Conservation (phyloP, 2,888 invertebrate species). For the Nomada ruficornis region DNA sequence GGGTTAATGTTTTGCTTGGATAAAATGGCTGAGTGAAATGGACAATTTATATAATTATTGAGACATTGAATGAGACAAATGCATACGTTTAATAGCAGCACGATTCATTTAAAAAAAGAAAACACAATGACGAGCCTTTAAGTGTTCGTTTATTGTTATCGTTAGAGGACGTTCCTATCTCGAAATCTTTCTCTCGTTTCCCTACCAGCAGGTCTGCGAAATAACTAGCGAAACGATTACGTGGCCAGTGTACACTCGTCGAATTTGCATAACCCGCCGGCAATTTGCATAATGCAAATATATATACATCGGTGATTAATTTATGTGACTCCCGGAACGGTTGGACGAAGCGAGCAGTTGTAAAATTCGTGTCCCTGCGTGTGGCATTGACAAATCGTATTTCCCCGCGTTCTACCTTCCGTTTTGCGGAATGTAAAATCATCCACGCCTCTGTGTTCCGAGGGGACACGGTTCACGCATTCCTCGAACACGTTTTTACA, state of each 20-base stretch:
- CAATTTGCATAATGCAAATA: conserved; percentile 54
- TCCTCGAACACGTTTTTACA: background rate
- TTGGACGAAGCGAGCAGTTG: conserved; percentile 26
- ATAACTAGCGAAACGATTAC: conserved; percentile 46
- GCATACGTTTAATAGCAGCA: no score
- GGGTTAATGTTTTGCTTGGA: no score
- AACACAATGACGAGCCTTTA: background rate
- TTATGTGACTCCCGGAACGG: conserved; percentile 23
- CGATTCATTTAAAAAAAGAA: background rate
- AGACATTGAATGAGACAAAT: no score
- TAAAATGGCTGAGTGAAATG: no score
- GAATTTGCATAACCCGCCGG: conserved; percentile 49
- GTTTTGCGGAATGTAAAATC: conserved; percentile 14
- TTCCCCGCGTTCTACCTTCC: conserved; percentile 13
- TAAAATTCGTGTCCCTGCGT: conserved; percentile 42
- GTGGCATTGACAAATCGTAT: conserved; percentile 47
- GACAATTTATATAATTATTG: no score
- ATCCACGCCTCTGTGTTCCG: background rate
- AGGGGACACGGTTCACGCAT: no score
- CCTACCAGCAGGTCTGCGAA: background rate
- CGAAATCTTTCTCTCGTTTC: conserved; percentile 11
- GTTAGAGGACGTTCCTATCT: background rate
- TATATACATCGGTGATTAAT: conserved; percentile 49
- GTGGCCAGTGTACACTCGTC: background rate
- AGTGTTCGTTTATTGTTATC: conserved; percentile 12